These are phyloP conservation scores for Caenorhabditis panamensis DNA, from an alignment of 2,888 invertebrate species.

Conservation along the genomic window DNA sequence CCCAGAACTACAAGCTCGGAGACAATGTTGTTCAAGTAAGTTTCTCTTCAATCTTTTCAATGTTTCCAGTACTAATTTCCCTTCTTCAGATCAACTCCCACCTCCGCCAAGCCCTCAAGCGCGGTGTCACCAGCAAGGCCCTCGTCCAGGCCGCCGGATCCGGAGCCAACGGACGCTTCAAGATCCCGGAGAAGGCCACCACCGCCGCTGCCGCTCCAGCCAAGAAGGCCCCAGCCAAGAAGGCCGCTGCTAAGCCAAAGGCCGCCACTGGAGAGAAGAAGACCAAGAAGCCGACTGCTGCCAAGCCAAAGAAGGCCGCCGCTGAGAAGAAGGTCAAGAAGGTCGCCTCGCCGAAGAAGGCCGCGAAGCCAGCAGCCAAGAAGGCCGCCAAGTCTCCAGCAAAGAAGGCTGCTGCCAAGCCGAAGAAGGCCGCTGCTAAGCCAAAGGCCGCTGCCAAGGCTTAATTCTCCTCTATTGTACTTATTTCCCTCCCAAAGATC, in stretches of 20 bases:
- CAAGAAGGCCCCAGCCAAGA: slow-evolving; percentile 30
- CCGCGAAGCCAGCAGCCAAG: slow-evolving; percentile 45
- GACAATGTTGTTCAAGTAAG: slow-evolving; percentile 56
- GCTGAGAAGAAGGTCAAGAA: slow-evolving; percentile 49
- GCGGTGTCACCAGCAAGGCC: slow-evolving; percentile 81
- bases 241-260: slow-evolving; percentile 1
- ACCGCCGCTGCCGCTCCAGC: neutral
- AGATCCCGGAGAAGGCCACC: slow-evolving; percentile 59
- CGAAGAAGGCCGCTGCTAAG: slow-evolving; percentile 8
- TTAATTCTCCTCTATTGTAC: neutral
- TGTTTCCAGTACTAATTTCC: slow-evolving; percentile 1
- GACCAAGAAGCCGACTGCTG: slow-evolving; percentile 34
- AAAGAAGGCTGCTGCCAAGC: slow-evolving; percentile 24
- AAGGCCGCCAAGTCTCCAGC: slow-evolving; percentile 51
- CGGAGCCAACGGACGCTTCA: slow-evolving; percentile 78
- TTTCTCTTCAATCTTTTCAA: neutral
- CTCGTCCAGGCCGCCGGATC: slow-evolving; percentile 81
- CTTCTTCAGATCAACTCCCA: slow-evolving; percentile 81
- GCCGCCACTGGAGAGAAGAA: slow-evolving; percentile 10
- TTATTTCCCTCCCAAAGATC: too few species aligned
- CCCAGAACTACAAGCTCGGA: slow-evolving; percentile 82
- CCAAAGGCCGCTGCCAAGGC: too few species aligned
- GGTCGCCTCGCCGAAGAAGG: slow-evolving; percentile 48
- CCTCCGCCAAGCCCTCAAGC: slow-evolving; percentile 82
- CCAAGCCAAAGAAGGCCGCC: slow-evolving; percentile 57